Evolutionary conservation across 2,113 vertebrate species (phyloP), one percentile per base, ranked within the genome.

Genomic region (Austrofundulus limnaeus): DNA sequence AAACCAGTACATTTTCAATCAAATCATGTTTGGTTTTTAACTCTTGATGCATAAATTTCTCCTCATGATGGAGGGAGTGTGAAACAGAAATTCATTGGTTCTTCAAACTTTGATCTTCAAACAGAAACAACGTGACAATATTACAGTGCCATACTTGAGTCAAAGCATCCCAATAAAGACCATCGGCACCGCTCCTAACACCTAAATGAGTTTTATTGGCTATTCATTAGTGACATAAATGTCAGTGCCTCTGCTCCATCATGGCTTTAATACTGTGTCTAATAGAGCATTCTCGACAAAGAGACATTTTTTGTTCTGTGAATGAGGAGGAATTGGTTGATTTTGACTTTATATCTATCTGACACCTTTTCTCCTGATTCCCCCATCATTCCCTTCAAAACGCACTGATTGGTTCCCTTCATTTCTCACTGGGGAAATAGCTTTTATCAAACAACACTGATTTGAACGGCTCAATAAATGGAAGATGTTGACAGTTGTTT

Each of bases 371-470:
- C 38, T 34, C 20, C 39, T 47, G 46, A 67, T 16, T 47, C 41
- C n/a, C 19, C 19, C 16, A 5, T 42, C 34, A 41, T 11, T 72
- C 16, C 49, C 10, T 25, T 61, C 45, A 61, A 34, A 47, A 50
- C 13, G 34, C 11, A 24, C 17, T 62, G 31, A 61, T 39, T 38
- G 20, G 31, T 39, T 38, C n/a, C 21, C 11, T 24, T 24, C 13
- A 24, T 24, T 13, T 48, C 45, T 20, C 31, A 24, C 31, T 12
- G 20, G 58, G 46, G 19, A 38, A 49, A 49, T 17, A 16, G 31
- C 31, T 48, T 7, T 47, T 43, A 14, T n/a, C 50, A 46, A 51
- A 21, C 17, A 47, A 34, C 49, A 73, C 15, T 51, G 62, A 78
- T 63, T 58, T 31, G 15, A 70, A 0, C 66, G 3, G 31, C n/a